Evolutionary conservation across 1,140 invertebrate species (phyloP), one percentile per base, ranked within the genome.

Genomic region (Mycetomoellerius zeteki): DNA sequence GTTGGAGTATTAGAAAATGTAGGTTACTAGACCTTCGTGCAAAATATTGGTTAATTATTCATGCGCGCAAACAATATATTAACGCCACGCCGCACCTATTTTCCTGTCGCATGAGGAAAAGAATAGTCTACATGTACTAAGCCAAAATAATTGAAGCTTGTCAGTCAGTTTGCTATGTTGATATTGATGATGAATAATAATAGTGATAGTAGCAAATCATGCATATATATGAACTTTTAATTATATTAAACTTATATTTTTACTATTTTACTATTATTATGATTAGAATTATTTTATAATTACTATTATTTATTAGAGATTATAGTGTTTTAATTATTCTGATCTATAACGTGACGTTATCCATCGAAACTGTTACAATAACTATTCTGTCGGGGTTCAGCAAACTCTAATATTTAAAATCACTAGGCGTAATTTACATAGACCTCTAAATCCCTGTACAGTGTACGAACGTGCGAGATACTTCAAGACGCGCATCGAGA

Each of bases 1-100:
- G 16, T 33, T 19, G 33, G 8, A 60, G 47, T 75, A 75, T 37
- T 75, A 60, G 69, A 73, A 82, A 82, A 82, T 82, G 37, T 73
- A 47, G 67, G 80, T 82, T 82, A 82, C 54, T 21, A 47, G 80
- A 73, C 4, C 16, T 72, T 27, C 24, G 43, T n/a, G 54, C 21
- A 50, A 58, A 7, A 24, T 27, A 73, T 82, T 43, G 16, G 19
- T 43, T 33, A 62, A 75, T 84, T 84, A 33, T 62, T 60, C 14
- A 7, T 30, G 21, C n/a, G 19, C 30, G 37, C 52, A 60, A 62
- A 21, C 24, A 60, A 50, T 43, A 54, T 50, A 2, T 69, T 80
- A 69, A 54, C 47, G 24, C 24, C 24, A 50, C 19, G 19, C 75
- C 27, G 54, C 77, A 54, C 77, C 62, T n/a, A 54, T 69, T 69